Evolutionary conservation across 2,888 invertebrate genomes (phyloP), one percentile per base, ranked within the genome.

Genomic region (Chaetogeoica ovagalla): DNA sequence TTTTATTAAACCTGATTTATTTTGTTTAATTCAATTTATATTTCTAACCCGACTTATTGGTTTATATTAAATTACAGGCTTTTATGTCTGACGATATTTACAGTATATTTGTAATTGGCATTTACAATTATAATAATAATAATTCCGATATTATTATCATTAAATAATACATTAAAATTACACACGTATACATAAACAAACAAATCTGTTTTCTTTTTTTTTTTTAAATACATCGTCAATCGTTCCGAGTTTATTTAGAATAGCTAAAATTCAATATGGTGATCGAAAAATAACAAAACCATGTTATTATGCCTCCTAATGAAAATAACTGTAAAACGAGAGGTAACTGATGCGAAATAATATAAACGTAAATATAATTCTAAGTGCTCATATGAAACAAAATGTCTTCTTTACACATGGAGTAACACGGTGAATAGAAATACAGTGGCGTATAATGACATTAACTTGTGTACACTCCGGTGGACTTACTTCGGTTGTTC

Each of bases 311-410:
- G 43, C 55, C 66, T 68, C 37, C 66, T 68, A 57, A 30, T 57
- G 59, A 19, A 59, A 57, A 57, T 66, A 57, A 43, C 13, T 43
- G 43, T 57, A 59, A 63, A 66, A 57, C 17, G 19, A 75, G n/a
- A 68, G 43, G 68, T 30, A 48, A 65, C 43, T 75, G 66, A 75
- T 59, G 66, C 43, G 75, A 68, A 59, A 68, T 68, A 76, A 68
- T 43, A 76, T 43, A n/a, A 76, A 76, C 59, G 59, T 68, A 60
- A 68, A 68, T 59, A 68, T 48, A 68, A 68, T 76, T 68, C 43
- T 43, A 6, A 68, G n/a, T 68, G 48, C 43, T 66, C 48, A 8
- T 68, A 55, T 55, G 48, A 48, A 59, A 68, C 59, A 68, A 76
- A 76, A 59, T n/a, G 30, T 68, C 43, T 59, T 68, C 66, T 68